Conservation (phyloP, 2,888 invertebrate species). For the Ormyrus labotus region DNA sequence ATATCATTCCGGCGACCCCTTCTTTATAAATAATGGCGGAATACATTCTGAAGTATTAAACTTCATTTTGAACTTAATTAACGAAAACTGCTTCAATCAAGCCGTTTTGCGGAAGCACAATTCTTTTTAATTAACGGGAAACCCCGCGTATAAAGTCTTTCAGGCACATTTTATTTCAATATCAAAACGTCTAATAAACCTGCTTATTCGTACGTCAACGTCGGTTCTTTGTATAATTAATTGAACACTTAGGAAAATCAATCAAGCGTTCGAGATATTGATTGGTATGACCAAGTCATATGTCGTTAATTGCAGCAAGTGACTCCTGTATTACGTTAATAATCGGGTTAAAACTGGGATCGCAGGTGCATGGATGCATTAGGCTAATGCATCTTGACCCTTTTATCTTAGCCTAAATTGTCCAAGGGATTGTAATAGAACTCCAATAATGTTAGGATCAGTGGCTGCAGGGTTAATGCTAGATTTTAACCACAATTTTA, state of each 20-base stretch:
- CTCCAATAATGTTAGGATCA: constrained; percentile 11
- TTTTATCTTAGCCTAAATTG: constrained; percentile 26
- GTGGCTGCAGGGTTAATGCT: not conserved
- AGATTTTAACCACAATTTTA: no score
- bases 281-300: constrained; percentile 4
- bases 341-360: constrained; percentile 40
- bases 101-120: not conserved
- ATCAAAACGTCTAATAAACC: no score
- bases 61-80: constrained; percentile 25
- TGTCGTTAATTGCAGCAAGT: constrained; percentile 11
- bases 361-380: constrained; percentile 29
- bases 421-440: constrained; percentile 11
- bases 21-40: not conserved
- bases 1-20: not conserved
- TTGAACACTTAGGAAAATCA: no score
- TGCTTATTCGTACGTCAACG: no score
- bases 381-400: constrained; percentile 43
- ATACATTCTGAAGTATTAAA: not conserved
- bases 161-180: no score
- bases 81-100: constrained; percentile 7
- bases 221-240: no score
- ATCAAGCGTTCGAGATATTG: no score
- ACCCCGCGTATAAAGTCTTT: no score
- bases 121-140: no score
- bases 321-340: constrained; percentile 28